Base-by-base conservation (phyloP, 2,888 invertebrate genomes). In the Chorisops tibialis region DNA sequence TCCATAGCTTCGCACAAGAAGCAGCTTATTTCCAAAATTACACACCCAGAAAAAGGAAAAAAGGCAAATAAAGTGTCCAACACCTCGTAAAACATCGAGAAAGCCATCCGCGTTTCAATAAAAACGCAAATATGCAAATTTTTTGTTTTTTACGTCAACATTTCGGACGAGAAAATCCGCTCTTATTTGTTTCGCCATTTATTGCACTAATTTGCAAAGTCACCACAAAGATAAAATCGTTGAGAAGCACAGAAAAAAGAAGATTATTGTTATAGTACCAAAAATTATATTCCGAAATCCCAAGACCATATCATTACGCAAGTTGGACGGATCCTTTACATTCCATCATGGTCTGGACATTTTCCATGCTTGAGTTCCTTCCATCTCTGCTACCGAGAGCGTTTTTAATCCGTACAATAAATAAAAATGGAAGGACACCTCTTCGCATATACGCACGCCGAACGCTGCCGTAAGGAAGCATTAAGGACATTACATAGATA, bases 401-500 rank as follows among this genome's bases (percentile, higher is more conserved):
- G 62, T 50, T 63, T 63, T 59, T 63, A 63, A 63, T 59, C 59
- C 51, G 39, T 38, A 63, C 63, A 59, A 63, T 63, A 63, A 59
- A 63, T 63, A 63, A 51, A 47, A 47, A 19, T 21, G 21, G 47
- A 16, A 59, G 59, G 59, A 51, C 51, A 43, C 51, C 51, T 49
- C 37, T 30, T 45, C 45, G 52, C 51, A 63, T 54, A 22, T 22
- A 47, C 47, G 47, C 47, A 47, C 21, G 30, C 30, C 30, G 30
- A 30, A 9, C 30, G 30, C 9, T 30, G 1, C 30, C 9, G 21
- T 21, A 21, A 22, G 22, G 47, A 47, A 47, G 47, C 56, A 61
- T 63, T 61, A 63, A 58, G 63, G 61, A 63, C 61, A 63, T 63
- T 63, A 63, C 56, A 56, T 22, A 63, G 63, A 63, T 63, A 63